Percentiles rank a stretch among this genome's conserved stretches.
These are phyloP conservation scores for Caenorhabditis briggsae DNA, from an alignment of 1,140 invertebrate species.

Conservation along the genomic window DNA sequence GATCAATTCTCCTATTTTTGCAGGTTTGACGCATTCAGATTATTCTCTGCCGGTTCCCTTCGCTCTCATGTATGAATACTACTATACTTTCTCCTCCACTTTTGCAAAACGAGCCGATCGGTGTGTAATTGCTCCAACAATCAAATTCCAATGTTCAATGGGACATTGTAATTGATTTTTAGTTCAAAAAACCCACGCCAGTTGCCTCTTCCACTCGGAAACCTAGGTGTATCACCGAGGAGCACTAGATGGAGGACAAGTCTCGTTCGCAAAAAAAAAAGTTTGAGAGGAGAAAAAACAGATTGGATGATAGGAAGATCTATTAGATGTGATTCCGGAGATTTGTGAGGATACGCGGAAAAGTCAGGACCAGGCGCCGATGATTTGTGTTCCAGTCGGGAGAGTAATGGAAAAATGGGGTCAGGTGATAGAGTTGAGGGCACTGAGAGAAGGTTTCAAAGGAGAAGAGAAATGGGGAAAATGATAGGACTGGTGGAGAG, in stretches of 20 bases:
- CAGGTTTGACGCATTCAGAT: no score
- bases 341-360: not conserved
- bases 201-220: conserved; percentile 38
- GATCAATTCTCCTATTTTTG: no score
- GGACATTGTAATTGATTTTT: conserved; percentile 26
- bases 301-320: not conserved
- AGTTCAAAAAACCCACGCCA: conserved; percentile 13
- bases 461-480: no score
- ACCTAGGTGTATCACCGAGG: not conserved
- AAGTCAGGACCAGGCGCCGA: not conserved
- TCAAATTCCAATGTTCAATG: conserved; percentile 29
- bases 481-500: no score
- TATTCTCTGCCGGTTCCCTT: no score
- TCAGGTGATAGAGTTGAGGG: no score
- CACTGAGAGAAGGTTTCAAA: no score
- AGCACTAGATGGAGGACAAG: conserved; percentile 30
- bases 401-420: no score
- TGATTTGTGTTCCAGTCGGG: not conserved
- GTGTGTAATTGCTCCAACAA: conserved; percentile 16
- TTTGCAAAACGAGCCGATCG: conserved; percentile 10
- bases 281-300: conserved; percentile 28
- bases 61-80: no score
- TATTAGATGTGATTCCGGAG: not conserved
- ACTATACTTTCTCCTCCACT: not conserved
- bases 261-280: conserved; percentile 46